These are phyloP conservation scores for Eupristina koningsbergeri DNA, from an alignment of 1,140 invertebrate genomes.

Conservation along the genomic window DNA sequence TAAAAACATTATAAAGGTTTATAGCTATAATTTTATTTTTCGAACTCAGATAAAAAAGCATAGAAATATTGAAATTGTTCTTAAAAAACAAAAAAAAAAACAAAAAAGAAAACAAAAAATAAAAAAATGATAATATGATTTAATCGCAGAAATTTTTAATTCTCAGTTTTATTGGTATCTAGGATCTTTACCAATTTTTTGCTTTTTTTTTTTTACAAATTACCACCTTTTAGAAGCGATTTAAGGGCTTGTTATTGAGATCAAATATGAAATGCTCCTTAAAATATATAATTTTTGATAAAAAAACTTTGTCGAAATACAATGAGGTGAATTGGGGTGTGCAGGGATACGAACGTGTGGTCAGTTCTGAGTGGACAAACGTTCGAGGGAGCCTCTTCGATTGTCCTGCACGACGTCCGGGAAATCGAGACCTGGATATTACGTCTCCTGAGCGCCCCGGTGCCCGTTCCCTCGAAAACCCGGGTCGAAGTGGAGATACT, in stretches of 20 bases:
- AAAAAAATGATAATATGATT: too few species aligned
- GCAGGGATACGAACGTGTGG: constrained; percentile 92
- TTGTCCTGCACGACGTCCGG: constrained; percentile 94
- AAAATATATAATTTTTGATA: too few species aligned
- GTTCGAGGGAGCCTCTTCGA: constrained; percentile 85
- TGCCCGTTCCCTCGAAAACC: constrained; percentile 97
- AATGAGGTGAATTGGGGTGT: not conserved
- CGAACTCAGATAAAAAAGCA: too few species aligned
- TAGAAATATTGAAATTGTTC: too few species aligned
- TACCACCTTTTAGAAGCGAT: not conserved
- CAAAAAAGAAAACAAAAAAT: too few species aligned
- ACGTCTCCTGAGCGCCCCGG: constrained; percentile 94
- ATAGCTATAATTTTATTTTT: too few species aligned
- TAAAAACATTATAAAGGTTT: too few species aligned
- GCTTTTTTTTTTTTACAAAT: too few species aligned
- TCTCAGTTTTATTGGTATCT: too few species aligned
- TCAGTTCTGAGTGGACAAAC: constrained; percentile 85
- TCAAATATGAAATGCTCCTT: not conserved
- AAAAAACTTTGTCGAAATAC: not conserved
- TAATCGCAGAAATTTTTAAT: too few species aligned
- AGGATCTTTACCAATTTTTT: too few species aligned
- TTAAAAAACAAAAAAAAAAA: too few species aligned
- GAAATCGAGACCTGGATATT: constrained; percentile 99
- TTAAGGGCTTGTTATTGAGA: not conserved
- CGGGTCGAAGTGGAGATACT: constrained; percentile 95